Evolutionary conservation across 1,140 invertebrate genomes (phyloP).

Genomic region (Drosophila biarmipes): DNA sequence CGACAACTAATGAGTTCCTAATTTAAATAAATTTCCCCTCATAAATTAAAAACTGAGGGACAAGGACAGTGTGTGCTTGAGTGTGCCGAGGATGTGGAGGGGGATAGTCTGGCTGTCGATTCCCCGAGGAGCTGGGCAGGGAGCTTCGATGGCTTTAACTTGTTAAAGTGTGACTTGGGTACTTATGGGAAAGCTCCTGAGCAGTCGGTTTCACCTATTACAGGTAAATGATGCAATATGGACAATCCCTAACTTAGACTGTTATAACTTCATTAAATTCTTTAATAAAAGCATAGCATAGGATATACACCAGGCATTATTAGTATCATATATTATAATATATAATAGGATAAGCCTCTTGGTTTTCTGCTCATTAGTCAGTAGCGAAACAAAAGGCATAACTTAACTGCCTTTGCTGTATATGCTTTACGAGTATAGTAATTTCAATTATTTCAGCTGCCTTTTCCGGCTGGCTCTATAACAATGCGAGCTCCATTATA

Average conservation of each 20-base stretch:
- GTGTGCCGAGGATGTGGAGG: not conserved
- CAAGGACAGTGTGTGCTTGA: conserved; percentile 52
- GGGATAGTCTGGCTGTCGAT: conserved; percentile 31
- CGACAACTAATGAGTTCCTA: conserved; percentile 82
- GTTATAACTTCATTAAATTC: no score
- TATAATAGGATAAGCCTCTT: not conserved
- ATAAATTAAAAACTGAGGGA: conserved; percentile 82
- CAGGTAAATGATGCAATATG: no score
- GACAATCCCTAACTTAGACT: no score
- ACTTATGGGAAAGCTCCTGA: no score
- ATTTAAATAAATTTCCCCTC: conserved; percentile 83
- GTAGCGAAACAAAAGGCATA: not conserved
- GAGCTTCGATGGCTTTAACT: conserved; percentile 13
- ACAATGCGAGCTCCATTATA: conserved; percentile 24
- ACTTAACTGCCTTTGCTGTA: not conserved
- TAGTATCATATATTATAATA: no score
- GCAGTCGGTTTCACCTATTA: not conserved
- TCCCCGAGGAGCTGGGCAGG: conserved; percentile 1
- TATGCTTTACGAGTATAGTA: not conserved
- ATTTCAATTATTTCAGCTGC: conserved; percentile 29
- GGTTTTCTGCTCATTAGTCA: conserved; percentile 11
- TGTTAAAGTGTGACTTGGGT: conserved; percentile 1
- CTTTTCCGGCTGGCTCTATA: not conserved
- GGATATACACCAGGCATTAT: no score
- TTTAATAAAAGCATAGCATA: no score